Percentiles rank a stretch among this genome's conserved stretches.
phyloP scores from a whole-genome alignment of 2,888 invertebrate species.

The Tortricodes alternella region DNA sequence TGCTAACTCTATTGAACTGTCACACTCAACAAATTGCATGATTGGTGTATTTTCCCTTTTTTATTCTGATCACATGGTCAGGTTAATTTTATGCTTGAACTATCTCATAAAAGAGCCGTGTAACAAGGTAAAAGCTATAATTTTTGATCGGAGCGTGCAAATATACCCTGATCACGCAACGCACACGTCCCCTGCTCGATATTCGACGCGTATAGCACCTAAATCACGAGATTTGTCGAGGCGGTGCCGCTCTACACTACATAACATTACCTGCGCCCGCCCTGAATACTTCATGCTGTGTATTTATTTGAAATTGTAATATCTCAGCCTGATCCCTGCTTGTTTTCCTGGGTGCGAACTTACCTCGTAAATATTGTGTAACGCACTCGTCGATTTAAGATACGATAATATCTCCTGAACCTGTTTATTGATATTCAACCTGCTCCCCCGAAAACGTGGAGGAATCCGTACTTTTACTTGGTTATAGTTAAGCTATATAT shows the following conservation, averaged over 20 bases:
- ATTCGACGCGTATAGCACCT: constrained; percentile 78
- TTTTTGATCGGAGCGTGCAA: constrained; percentile 75
- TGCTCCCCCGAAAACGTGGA: constrained; percentile 21
- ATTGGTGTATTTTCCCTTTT: constrained; percentile 2
- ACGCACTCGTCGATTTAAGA: constrained; percentile 72
- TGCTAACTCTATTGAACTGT: constrained; percentile 25
- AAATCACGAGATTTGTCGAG: constrained; percentile 82
- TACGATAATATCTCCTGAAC: constrained; percentile 63
- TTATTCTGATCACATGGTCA: not conserved
- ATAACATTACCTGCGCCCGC: constrained; percentile 77
- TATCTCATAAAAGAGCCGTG: constrained; percentile 18
- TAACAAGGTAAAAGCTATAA: constrained; percentile 61
- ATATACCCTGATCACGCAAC: constrained; percentile 78
- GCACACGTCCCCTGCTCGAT: constrained; percentile 73
- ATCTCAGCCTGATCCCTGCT: constrained; percentile 75
- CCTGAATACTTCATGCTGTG: constrained; percentile 80
- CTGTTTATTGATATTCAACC: constrained; percentile 36
- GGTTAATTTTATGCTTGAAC: constrained; percentile 22
- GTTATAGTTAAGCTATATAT: constrained; percentile 14
- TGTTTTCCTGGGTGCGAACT: constrained; percentile 70
- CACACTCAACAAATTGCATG: constrained; percentile 18
- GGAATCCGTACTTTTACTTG: constrained; percentile 21
- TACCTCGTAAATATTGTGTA: constrained; percentile 73
- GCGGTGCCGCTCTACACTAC: constrained; percentile 71
- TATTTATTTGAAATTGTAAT: constrained; percentile 82